Base-by-base conservation (phyloP, 2,888 invertebrate species). In the Shargacucullia verbasci region DNA sequence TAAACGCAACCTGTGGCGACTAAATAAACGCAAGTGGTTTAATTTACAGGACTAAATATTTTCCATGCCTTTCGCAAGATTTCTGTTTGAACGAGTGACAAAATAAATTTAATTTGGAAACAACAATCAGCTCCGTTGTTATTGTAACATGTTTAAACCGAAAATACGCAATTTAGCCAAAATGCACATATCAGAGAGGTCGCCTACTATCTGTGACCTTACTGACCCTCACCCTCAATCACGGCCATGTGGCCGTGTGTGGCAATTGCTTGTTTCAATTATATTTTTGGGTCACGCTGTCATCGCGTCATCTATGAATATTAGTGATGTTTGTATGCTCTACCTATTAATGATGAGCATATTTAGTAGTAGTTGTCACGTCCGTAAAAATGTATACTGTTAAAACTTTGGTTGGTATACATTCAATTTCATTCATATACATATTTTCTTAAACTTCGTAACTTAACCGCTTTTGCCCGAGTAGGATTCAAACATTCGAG, bases 201-300 rank as follows among this genome's bases (percentile, higher is more conserved):
- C 66, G 65, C 33, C 43, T 52, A 52, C 66, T 77, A 79, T 78
- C 76, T 62, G 59, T 57, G 76, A 75, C 81, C 80, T 81, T 65
- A 68, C 53, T 60, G 63, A 57, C 54, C n/a, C 48, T 65, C 67
- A 59, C 34, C 33, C 48, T 35, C 55, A 72, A 78, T 78, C 78
- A 73, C 72, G 62, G 71, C 56, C 59, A 57, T 45, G 34, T 55
- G 61, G 62, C 57, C 72, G 67, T 65, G 67, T 65, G 59, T 74
- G 63, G 60, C 72, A 67, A 74, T 61, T 65, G 63, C 40, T 59
- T 9, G 46, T 54, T 53, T 65, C 63, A 63, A 66, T 73, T 68
- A 59, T 63, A 47, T 44, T 73, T 75, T 75, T 68, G 62, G 76
- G 70, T 64, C 78, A 67, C 31, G 29, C 49, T 48, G 55, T 59